phyloP scores from a whole-genome alignment of 2,113 vertebrate species.

The Cariama cristata region DNA sequence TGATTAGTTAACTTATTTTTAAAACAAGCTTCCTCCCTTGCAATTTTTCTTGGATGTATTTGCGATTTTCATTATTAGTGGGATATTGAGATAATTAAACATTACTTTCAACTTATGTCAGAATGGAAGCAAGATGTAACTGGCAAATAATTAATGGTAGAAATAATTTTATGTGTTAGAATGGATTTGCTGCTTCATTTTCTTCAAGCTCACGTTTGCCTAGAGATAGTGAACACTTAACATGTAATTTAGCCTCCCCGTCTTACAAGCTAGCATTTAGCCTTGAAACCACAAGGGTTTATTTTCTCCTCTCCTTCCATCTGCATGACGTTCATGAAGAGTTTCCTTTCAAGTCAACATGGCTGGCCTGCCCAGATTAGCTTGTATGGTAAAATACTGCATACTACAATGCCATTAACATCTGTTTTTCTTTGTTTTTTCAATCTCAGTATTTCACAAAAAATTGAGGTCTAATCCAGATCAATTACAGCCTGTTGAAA shows the following conservation, averaged over 20 bases:
- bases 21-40: not conserved
- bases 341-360: not conserved
- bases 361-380: not conserved
- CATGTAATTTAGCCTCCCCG: not conserved
- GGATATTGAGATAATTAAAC: constrained; percentile 46
- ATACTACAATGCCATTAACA: not conserved
- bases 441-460: not conserved
- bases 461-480: not conserved
- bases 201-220: not conserved
- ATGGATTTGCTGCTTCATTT: constrained; percentile 28
- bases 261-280: not conserved
- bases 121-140: not conserved
- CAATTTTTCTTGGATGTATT: constrained; percentile 30
- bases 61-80: constrained; percentile 51
- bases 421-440: not conserved
- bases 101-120: constrained; percentile 28
- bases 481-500: not conserved
- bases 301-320: not conserved
- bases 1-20: constrained; percentile 9
- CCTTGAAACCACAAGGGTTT: not conserved
- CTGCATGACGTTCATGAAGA: not conserved
- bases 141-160: not conserved
- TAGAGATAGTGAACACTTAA: not conserved
- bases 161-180: not conserved
- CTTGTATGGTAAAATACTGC: not conserved